Evolutionary conservation across 30 jellyfish, hydroid and myxozoan species (phyloP).

Genomic region (Aurelia aurita complex sp. Pacific): DNA sequence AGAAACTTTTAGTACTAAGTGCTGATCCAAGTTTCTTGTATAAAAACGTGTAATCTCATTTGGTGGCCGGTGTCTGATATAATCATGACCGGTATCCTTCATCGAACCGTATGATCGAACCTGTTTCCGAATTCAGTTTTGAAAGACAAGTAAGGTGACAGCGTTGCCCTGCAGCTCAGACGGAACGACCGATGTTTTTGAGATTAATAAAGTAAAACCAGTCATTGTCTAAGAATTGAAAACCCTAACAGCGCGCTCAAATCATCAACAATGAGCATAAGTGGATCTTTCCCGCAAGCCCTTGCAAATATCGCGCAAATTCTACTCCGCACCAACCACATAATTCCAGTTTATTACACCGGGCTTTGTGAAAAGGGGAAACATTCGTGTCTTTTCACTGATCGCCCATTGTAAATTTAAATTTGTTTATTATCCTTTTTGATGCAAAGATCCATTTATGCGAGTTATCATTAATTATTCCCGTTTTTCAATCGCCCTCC

Average conservation of each 20-base stretch:
- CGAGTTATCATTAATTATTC: conserved; percentile 48
- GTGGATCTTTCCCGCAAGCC: conserved; percentile 60
- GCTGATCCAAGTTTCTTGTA: no score
- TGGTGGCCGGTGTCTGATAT: no score
- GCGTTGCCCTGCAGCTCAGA: no score
- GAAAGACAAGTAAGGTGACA: no score
- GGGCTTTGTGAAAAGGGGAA: conserved; percentile 23
- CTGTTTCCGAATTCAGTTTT: no score
- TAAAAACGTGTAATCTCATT: no score
- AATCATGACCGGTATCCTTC: no score
- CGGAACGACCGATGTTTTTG: background rate
- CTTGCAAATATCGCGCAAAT: conserved; percentile 30
- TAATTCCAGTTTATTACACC: conserved; percentile 33
- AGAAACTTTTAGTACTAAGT: no score
- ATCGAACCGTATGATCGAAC: no score
- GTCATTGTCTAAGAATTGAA: conserved; percentile 9
- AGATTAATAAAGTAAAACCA: background rate
- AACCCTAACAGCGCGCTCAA: conserved; percentile 25
- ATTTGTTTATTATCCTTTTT: conserved; percentile 21
- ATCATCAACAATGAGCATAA: conserved; percentile 27
- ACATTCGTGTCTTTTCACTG: conserved; percentile 15
- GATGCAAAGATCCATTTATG: conserved; percentile 44
- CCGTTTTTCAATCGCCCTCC: conserved; percentile 4
- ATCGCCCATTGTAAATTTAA: conserved; percentile 40
- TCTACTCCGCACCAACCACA: conserved; percentile 42